Evolutionary conservation across 2,888 invertebrate genomes (phyloP).

Genomic region (Hypomecis atomaria): DNA sequence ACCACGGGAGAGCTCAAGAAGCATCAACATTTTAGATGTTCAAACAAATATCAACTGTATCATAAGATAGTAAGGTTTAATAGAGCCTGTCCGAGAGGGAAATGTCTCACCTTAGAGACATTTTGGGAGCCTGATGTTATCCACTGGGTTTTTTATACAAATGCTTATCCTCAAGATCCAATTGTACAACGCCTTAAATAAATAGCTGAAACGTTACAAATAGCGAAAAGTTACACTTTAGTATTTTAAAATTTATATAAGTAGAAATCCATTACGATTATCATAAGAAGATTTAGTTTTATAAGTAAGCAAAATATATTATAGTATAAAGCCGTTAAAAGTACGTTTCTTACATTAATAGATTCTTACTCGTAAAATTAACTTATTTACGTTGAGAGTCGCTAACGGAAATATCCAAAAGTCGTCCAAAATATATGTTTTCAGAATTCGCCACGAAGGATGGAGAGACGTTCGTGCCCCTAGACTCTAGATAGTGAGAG

Average conservation of each 20-base stretch:
- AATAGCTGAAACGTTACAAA: slow-evolving; percentile 54
- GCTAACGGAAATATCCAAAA: slow-evolving; percentile 79
- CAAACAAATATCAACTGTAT: too few species aligned
- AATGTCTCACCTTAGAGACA: too few species aligned
- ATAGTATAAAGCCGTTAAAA: slow-evolving; percentile 62
- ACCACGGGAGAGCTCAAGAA: too few species aligned
- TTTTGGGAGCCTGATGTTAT: too few species aligned
- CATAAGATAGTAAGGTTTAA: too few species aligned
- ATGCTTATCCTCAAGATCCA: slow-evolving; percentile 35
- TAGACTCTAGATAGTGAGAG: slow-evolving; percentile 43
- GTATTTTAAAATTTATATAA: slow-evolving; percentile 41
- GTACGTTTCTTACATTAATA: slow-evolving; percentile 58
- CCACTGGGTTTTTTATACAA: too few species aligned
- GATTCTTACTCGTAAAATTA: slow-evolving; percentile 54
- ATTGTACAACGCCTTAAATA: slow-evolving; percentile 48
- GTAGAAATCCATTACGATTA: slow-evolving; percentile 60
- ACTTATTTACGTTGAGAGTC: slow-evolving; percentile 65
- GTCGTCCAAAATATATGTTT: slow-evolving; percentile 74
- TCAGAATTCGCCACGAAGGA: slow-evolving; percentile 64
- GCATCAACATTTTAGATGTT: too few species aligned
- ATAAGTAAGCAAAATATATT: slow-evolving; percentile 64
- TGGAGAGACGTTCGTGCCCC: slow-evolving; percentile 50
- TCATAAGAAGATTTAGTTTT: slow-evolving; percentile 66
- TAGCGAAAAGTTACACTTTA: slow-evolving; percentile 54
- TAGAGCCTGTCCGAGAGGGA: too few species aligned